phyloP scores from a whole-genome alignment of 1,140 invertebrate species.

The Pararge aegeria region DNA sequence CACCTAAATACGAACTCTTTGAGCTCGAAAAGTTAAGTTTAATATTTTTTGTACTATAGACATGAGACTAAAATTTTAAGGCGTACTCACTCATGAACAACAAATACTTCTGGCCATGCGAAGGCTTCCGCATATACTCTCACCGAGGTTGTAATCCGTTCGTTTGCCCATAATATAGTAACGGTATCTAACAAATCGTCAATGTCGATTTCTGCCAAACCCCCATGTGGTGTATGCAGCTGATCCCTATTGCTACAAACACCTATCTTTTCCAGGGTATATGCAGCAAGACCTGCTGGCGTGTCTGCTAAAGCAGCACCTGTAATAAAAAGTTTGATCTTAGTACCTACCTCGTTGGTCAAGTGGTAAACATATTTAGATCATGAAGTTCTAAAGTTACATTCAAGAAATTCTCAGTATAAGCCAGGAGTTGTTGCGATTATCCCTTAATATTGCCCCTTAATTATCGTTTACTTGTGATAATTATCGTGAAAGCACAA shows the following conservation, averaged over 20 bases:
- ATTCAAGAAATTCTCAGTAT: too few relatives aligned
- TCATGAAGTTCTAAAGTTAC: too few relatives aligned
- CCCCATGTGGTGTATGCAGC: constrained; percentile 84
- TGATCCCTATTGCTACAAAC: constrained; percentile 85
- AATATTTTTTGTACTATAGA: too few relatives aligned
- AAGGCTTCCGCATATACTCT: constrained; percentile 88
- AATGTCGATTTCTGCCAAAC: constrained; percentile 83
- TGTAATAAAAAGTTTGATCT: constrained; percentile 38
- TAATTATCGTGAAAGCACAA: too few relatives aligned
- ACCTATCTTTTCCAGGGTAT: constrained; percentile 93
- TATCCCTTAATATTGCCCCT: too few relatives aligned
- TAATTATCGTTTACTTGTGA: too few relatives aligned
- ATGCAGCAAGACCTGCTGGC: constrained; percentile 88
- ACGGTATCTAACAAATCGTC: constrained; percentile 93
- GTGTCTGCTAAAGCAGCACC: constrained; percentile 83
- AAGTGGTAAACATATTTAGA: too few relatives aligned
- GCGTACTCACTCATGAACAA: constrained; percentile 52
- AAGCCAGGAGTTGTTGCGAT: too few relatives aligned
- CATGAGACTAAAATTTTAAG: neutral
- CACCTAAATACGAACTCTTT: too few relatives aligned
- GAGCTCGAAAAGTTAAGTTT: too few relatives aligned
- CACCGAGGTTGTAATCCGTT: constrained; percentile 87
- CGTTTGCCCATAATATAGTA: constrained; percentile 92
- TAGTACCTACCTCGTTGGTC: too few relatives aligned
- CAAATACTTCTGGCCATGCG: constrained; percentile 41